phyloP scores from a whole-genome alignment of 2,888 invertebrate species.

The Cataglyphis livida region DNA sequence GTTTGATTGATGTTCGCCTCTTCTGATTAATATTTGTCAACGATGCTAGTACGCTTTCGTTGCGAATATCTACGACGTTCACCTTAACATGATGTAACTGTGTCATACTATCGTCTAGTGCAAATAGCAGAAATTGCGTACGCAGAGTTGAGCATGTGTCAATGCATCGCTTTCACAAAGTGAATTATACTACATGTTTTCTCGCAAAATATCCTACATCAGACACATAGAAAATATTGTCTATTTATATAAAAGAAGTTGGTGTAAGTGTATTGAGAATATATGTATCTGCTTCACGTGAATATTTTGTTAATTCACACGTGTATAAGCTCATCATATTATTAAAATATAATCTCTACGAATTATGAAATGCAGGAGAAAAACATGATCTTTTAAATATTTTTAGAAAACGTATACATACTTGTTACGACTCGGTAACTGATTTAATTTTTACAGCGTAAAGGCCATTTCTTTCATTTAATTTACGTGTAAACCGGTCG shows the following conservation, averaged over 20 bases:
- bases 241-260: background rate
- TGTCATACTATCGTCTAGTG: conserved; percentile 24
- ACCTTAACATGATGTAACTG: conserved; percentile 32
- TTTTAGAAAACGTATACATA: background rate
- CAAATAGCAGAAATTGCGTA: conserved; percentile 23
- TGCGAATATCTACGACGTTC: background rate
- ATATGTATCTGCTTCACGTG: background rate
- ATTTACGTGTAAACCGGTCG: background rate
- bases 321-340: background rate
- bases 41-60: conserved; percentile 11
- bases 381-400: background rate
- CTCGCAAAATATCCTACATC: background rate
- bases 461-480: background rate
- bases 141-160: background rate
- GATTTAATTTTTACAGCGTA: conserved; percentile 4
- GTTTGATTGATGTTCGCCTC: background rate
- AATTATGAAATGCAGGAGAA: background rate
- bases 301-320: background rate
- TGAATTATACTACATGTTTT: conserved; percentile 19
- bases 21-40: background rate
- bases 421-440: background rate
- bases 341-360: background rate
- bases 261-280: background rate
- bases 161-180: conserved; percentile 41
- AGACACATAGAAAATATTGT: background rate